A percentile compares a stretch with the other conserved stretches of the same genome.
Conservation (phyloP, 2,888 invertebrate genomes). For the Drosophila pegasa region DNA sequence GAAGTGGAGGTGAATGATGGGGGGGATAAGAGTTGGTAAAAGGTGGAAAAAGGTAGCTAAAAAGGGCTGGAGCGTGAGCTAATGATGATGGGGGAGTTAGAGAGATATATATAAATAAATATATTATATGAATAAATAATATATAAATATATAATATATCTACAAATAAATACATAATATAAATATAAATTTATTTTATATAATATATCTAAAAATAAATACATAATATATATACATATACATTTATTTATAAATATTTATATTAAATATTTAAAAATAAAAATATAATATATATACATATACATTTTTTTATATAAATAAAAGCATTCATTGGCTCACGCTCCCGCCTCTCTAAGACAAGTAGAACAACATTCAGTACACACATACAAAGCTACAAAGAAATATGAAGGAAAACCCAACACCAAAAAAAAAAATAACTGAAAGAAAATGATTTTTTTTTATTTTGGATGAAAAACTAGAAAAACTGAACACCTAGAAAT, state of each 20-base stretch:
- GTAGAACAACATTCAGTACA: conserved; percentile 51
- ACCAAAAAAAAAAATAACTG: conserved; percentile 44
- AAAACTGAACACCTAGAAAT: conserved; percentile 43
- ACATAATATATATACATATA: too few species aligned
- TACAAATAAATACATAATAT: too few species aligned
- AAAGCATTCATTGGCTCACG: conserved; percentile 6
- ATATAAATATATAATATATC: too few species aligned
- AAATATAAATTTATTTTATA: too few species aligned
- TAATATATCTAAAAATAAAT: too few species aligned
- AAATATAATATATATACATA: background rate
- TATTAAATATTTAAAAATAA: too few species aligned
- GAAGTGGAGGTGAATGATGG: conserved; percentile 10
- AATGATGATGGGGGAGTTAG: too few species aligned
- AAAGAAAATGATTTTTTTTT: conserved; percentile 10
- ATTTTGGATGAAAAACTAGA: conserved; percentile 3
- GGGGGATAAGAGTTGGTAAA: background rate
- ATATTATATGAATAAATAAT: too few species aligned
- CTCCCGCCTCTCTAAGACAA: conserved; percentile 12
- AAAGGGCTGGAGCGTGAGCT: conserved; percentile 9
- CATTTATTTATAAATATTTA: too few species aligned
- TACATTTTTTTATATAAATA: background rate
- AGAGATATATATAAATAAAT: too few species aligned
- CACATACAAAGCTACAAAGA: conserved; percentile 41
- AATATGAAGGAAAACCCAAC: background rate
- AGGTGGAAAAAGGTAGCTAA: conserved; percentile 7